Evolutionary conservation across 2,888 invertebrate genomes (phyloP).

Genomic region (Mimachlamys varia): DNA sequence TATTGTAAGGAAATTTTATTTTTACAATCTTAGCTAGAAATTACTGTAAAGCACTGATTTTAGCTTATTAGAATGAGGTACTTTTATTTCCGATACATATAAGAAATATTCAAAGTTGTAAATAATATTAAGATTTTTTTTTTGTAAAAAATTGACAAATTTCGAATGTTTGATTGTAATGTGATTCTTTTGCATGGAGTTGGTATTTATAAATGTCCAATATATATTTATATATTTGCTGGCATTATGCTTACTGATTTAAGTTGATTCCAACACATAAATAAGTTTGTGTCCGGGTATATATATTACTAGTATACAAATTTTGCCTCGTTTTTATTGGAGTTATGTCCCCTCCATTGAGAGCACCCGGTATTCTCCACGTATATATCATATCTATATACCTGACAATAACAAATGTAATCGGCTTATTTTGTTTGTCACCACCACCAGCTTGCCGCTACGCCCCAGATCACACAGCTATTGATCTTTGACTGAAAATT

Average conservation of each 20-base stretch:
- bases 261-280: background rate
- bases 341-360: slow-evolving; percentile 21
- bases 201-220: background rate
- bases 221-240: background rate
- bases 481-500: background rate
- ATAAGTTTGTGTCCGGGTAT: background rate
- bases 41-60: background rate
- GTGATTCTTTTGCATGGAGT: slow-evolving; percentile 23
- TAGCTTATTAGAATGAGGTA: background rate
- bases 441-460: background rate
- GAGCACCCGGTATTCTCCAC: background rate
- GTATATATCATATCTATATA: background rate
- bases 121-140: background rate
- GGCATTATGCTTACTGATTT: background rate
- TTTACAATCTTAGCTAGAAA: slow-evolving; percentile 29
- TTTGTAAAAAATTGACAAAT: background rate
- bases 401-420: background rate
- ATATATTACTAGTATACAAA: background rate
- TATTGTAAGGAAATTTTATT: background rate
- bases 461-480: background rate
- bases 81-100: slow-evolving; percentile 4
- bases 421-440: background rate
- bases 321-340: background rate
- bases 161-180: background rate
- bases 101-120: background rate